Percentiles rank a stretch among this genome's conserved stretches.
Evolutionary conservation across 1,140 invertebrate genomes (phyloP).

Genomic region (Bombus confusus): DNA sequence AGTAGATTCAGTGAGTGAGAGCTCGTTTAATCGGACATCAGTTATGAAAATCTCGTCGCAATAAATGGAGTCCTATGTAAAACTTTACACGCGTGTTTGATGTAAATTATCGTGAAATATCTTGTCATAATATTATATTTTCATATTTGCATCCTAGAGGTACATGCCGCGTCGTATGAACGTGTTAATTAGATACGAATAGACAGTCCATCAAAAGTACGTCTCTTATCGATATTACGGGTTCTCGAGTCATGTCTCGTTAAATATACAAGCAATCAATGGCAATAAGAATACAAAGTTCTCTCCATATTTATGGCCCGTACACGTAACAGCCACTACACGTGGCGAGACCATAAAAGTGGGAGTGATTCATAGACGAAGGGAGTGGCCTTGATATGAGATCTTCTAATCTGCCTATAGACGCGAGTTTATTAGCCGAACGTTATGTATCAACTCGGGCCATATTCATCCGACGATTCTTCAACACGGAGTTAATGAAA

Average conservation of each 20-base stretch:
- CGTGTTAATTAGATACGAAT: neutral
- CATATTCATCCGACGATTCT: neutral
- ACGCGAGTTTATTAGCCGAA: neutral
- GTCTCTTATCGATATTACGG: neutral
- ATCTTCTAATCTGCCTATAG: conserved; percentile 1
- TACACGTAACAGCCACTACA: neutral
- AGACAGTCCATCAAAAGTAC: neutral
- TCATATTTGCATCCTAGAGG: neutral
- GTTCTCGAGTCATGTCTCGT: neutral
- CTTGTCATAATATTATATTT: neutral
- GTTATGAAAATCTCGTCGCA: neutral
- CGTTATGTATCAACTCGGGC: neutral
- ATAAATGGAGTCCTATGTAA: neutral
- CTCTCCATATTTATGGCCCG: conserved; percentile 2
- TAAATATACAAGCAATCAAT: neutral
- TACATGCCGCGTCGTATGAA: neutral
- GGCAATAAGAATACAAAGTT: neutral
- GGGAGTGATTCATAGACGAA: conserved; percentile 5
- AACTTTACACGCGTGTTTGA: neutral
- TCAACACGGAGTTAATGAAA: neutral
- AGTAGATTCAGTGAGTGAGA: neutral
- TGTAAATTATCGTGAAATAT: neutral
- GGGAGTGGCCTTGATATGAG: conserved; percentile 12
- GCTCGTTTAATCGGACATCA: no score
- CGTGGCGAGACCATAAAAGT: conserved; percentile 5